phyloP scores from a whole-genome alignment of 2,888 invertebrate species.

The Myopa tessellatipennis region DNA sequence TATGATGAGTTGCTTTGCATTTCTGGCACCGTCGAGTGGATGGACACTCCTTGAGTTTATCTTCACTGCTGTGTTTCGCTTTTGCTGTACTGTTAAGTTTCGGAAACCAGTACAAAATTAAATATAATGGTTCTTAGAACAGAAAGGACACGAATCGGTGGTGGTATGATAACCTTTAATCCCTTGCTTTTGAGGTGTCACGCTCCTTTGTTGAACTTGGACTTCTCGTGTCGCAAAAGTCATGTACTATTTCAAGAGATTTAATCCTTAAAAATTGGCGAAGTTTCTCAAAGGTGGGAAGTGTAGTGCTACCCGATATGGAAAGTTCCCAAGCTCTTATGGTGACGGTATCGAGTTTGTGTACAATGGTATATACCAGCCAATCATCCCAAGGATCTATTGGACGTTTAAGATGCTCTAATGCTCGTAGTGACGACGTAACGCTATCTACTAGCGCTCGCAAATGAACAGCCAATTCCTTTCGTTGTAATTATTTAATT shows the following conservation, averaged over 20 bases:
- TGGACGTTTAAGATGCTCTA: no score
- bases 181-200: background rate
- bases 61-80: background rate
- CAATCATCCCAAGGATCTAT: no score
- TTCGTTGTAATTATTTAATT: no score
- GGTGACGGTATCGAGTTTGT: no score
- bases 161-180: slow-evolving; percentile 28
- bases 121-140: slow-evolving; percentile 19
- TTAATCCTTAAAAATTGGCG: background rate
- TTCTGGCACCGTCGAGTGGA: slow-evolving; percentile 24
- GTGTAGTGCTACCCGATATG: no score
- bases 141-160: background rate
- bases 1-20: slow-evolving; percentile 4
- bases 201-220: background rate
- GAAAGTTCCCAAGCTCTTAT: no score
- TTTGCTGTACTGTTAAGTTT: background rate
- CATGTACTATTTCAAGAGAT: no score
- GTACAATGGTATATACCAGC: no score
- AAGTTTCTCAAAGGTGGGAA: no score
- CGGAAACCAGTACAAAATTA: slow-evolving; percentile 14
- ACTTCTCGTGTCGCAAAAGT: no score
- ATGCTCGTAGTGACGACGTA: slow-evolving; percentile 19
- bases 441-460: slow-evolving; percentile 8
- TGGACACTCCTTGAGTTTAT: background rate
- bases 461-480: background rate